Conservation (phyloP, 2,888 invertebrate species). For the Leucophenga montana region DNA sequence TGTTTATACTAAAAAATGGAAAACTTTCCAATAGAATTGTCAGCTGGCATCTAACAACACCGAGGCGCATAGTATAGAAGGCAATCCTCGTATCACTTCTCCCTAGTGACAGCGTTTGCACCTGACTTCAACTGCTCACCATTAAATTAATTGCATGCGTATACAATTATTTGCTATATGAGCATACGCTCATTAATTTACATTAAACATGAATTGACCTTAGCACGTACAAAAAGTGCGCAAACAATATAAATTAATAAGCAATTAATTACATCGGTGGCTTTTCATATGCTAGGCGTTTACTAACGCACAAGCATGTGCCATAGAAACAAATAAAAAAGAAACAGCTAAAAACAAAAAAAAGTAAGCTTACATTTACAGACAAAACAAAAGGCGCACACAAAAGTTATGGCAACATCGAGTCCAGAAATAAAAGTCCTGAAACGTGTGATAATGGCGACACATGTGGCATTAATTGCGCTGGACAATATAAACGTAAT, state of each 20-base stretch:
- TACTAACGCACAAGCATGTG: conserved; percentile 5
- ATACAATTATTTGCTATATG: conserved; percentile 43
- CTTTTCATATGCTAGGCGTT: conserved; percentile 33
- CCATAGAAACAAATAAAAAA: conserved; percentile 1
- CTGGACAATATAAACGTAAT: conserved; percentile 19
- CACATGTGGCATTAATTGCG: conserved; percentile 52
- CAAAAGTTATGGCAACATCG: conserved; percentile 49
- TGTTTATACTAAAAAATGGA: too few relatives aligned
- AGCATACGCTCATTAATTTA: conserved; percentile 16
- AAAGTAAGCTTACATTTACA: conserved; percentile 52
- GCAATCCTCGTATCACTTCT: background rate
- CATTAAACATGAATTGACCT: conserved; percentile 15
- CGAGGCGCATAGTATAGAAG: too few relatives aligned
- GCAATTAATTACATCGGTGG: conserved; percentile 54
- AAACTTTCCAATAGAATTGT: too few relatives aligned
- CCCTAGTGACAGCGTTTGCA: background rate
- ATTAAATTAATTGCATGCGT: conserved; percentile 31
- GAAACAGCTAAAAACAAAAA: conserved; percentile 4
- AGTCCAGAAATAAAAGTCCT: conserved; percentile 20
- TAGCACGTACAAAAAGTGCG: conserved; percentile 32
- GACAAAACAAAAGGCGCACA: background rate
- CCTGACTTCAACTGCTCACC: conserved; percentile 33
- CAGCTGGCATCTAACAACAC: too few relatives aligned
- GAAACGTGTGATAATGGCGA: conserved; percentile 33
- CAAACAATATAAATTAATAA: conserved; percentile 54